These are phyloP conservation scores for Harpalus rubripes DNA, from an alignment of 2,888 invertebrate species.

Conservation along the genomic window DNA sequence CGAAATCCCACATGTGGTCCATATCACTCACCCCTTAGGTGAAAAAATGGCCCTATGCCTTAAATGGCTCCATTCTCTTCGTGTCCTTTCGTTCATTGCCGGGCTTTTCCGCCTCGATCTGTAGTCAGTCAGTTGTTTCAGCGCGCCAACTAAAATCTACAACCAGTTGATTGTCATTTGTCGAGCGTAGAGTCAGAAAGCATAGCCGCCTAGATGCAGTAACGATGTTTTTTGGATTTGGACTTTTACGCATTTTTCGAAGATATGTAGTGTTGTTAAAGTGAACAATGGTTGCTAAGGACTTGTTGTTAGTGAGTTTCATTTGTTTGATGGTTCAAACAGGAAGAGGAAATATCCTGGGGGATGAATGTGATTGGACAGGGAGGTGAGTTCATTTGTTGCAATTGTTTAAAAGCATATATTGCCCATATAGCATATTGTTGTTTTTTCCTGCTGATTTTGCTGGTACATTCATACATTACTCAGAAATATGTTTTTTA, in stretches of 20 bases:
- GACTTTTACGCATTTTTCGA: neutral
- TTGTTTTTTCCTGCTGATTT: neutral
- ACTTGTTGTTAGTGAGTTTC: neutral
- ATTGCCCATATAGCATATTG: neutral
- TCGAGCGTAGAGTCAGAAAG: no score
- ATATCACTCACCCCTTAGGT: no score
- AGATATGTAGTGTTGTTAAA: slow-evolving; percentile 3
- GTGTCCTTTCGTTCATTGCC: no score
- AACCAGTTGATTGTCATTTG: no score
- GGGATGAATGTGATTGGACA: slow-evolving; percentile 85
- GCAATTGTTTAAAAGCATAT: neutral
- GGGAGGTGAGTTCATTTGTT: slow-evolving; percentile 80
- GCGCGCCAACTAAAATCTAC: no score
- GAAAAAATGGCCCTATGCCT: no score
- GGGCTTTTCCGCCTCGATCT: no score
- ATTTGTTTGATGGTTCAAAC: slow-evolving; percentile 25
- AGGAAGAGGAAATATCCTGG: slow-evolving; percentile 79
- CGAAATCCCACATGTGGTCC: no score
- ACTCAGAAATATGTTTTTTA: no score
- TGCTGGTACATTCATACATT: neutral
- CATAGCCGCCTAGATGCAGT: no score
- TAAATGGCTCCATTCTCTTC: no score
- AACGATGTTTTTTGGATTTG: slow-evolving; percentile 8
- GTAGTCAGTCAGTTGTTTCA: no score
- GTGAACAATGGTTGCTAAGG: slow-evolving; percentile 21